Base-by-base conservation (phyloP, 2,113 vertebrate genomes). In the Pyxicephalus adspersus region DNA sequence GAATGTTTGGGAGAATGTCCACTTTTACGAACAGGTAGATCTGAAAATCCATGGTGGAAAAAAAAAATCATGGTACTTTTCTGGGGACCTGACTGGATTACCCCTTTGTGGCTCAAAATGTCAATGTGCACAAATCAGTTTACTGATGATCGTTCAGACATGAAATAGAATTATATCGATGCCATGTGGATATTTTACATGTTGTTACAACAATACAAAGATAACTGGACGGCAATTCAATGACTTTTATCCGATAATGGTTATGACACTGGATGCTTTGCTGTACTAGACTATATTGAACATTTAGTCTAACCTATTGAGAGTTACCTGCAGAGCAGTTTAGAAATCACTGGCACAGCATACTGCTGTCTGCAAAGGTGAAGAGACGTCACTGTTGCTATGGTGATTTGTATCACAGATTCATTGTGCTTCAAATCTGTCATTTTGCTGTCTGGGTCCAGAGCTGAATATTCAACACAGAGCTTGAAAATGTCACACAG, bases 391-490 rank as follows among this genome's bases (percentile, higher is more conserved):
- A 77, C 45, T 54, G 75, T 77, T 55, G 45, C 61, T 18, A 65
- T 65, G 75, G 75, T 77, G 26, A 77, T 77, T 29, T 13, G 75
- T 52, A 65, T 76, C 60, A 65, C 75, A 65, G 38, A 31, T 65
- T 63, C 25, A 4, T 76, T 76, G 58, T 38, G 72, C 58, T 61
- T 22, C 55, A 70, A 52, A 52, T 75, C 55, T 75, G 72, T 70
- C 50, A 52, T 70, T 25, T 26, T 52, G 23, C 19, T 57, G 52
- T 73, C 70, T 73, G 18, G 26, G 5, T 5, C 19, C 58, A 13
- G 70, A 31, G 9, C 52, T 58, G 52, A 31, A 34, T 73, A 34
- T 73, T 55, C 20, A 29, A 31, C 25, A 18, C 15, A 34, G 29
- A 31, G 6, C 29, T 34, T 29, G 63, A 29, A 65, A 31, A 26